Evolutionary conservation across 2,888 invertebrate species (phyloP).

Genomic region (Gortyna flavago): DNA sequence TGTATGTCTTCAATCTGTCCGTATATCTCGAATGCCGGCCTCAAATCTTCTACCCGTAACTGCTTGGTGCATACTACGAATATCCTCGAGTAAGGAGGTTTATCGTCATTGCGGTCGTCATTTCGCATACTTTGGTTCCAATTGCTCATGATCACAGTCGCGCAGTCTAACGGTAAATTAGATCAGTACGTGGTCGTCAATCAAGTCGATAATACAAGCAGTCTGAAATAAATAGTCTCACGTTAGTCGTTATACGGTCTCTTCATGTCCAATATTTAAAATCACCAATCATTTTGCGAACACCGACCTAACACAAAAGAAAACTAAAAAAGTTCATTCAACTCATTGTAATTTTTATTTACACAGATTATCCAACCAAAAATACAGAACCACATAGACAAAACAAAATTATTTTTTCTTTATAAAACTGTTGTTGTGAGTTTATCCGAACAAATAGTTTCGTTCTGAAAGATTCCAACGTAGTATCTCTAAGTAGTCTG

Average conservation of each 20-base stretch:
- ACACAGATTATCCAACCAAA: conserved; percentile 15
- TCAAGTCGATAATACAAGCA: conserved; percentile 55
- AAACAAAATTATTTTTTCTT: neutral
- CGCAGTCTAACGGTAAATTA: conserved; percentile 63
- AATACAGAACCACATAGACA: conserved; percentile 12
- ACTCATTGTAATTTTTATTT: conserved; percentile 40
- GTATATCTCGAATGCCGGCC: conserved; percentile 93
- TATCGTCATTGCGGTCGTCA: conserved; percentile 86
- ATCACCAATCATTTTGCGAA: conserved; percentile 39
- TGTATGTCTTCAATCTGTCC: conserved; percentile 96
- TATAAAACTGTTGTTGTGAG: neutral
- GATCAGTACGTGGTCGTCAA: conserved; percentile 64
- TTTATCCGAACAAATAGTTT: too few relatives aligned
- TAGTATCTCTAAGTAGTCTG: too few relatives aligned
- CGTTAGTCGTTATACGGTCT: conserved; percentile 60
- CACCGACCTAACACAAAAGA: conserved; percentile 55
- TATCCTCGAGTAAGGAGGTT: conserved; percentile 96
- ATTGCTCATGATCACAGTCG: conserved; percentile 64
- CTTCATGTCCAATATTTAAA: conserved; percentile 55
- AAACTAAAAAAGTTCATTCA: conserved; percentile 64
- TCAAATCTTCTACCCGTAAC: conserved; percentile 92
- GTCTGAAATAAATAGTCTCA: conserved; percentile 61
- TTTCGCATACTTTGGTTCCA: conserved; percentile 65
- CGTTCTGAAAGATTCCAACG: too few relatives aligned
- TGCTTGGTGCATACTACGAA: conserved; percentile 96